Base-by-base conservation (phyloP, 2,888 invertebrate species). In the Drosophila mimica region DNA sequence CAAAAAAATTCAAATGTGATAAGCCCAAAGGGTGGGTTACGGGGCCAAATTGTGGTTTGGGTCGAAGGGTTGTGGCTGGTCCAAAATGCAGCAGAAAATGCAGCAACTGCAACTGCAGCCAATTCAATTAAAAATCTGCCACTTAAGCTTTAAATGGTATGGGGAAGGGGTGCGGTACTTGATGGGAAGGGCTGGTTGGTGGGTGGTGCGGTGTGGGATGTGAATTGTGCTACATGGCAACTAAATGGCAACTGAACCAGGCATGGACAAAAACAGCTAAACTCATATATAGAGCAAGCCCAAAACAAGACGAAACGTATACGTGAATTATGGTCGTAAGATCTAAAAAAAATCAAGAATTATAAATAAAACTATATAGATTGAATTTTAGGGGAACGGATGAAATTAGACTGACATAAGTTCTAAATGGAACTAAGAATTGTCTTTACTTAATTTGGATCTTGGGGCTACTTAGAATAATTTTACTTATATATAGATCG, bases 121-220 rank as follows among this genome's bases (percentile, higher is more conserved):
- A 88, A 89, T 88, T 88, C 90, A 90, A 88, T 88, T 88, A 90
- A 88, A 88, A 88, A 89, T 82, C 82, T 88, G 89, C 90, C 88
- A 90, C 90, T 90, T 90, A 88, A 87, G 85, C 90, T 79, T 49
- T 53, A 63, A 76, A 68, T 69, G 70, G 81, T 52, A 36, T 60
- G 81, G 28, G 66, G 20, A 30, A 7, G 4, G 51, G 31, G 59
- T 28, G 66, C 43, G 36, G n/a, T 9, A 15, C 28, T 49, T 5
- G 25, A 30, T 56, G 28, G 17, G 13, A 30, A n/a, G 13, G 51
- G 20, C 25, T 13, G n/a, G 13, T 13, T 38, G 33, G 20, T 17
- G 36, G 25, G 20, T 25, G 25, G 25, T 25, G 15, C 5, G n/a
- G 36, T 17, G 49, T 28, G 28, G 30, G 17, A 25, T 15, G 34